Percentiles rank a stretch among this genome's conserved stretches.
These are phyloP conservation scores for Calephelis nemesis DNA, from an alignment of 1,140 invertebrate species.

Conservation along the genomic window DNA sequence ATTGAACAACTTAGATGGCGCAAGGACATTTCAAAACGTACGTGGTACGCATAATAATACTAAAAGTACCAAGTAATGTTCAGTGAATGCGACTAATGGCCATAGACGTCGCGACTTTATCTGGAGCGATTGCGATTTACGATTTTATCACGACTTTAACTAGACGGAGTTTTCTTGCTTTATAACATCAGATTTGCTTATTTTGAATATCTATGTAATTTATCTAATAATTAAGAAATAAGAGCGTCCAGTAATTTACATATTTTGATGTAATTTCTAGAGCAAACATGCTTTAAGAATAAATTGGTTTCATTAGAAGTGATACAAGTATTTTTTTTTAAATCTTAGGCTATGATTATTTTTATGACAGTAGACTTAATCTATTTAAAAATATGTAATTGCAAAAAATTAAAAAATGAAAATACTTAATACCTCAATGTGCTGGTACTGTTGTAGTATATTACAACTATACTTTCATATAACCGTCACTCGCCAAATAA, in stretches of 20 bases:
- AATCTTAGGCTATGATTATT: too few species aligned
- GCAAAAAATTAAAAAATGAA: too few species aligned
- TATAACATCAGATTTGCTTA: neutral
- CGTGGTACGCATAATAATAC: constrained; percentile 23
- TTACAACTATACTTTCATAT: too few species aligned
- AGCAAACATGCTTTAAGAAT: too few species aligned
- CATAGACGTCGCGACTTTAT: neutral
- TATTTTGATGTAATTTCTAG: constrained; percentile 1
- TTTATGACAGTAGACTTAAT: too few species aligned
- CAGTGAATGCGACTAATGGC: constrained; percentile 2
- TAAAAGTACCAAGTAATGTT: constrained; percentile 4
- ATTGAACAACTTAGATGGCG: constrained; percentile 13
- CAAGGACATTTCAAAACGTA: constrained; percentile 25
- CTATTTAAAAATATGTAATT: too few species aligned
- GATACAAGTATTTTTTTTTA: too few species aligned
- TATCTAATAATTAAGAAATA: constrained; percentile 8
- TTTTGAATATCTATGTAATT: neutral
- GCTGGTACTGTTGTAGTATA: too few species aligned
- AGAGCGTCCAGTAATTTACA: neutral
- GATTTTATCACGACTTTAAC: constrained; percentile 13
- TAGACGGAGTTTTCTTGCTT: neutral
- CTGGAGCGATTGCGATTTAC: constrained; percentile 6
- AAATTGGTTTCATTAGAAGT: too few species aligned
- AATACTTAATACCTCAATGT: too few species aligned
- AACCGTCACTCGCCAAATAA: too few species aligned